These are phyloP conservation scores for Zhengitettix transpicula DNA, from an alignment of 2,888 invertebrate species.

Conservation along the genomic window DNA sequence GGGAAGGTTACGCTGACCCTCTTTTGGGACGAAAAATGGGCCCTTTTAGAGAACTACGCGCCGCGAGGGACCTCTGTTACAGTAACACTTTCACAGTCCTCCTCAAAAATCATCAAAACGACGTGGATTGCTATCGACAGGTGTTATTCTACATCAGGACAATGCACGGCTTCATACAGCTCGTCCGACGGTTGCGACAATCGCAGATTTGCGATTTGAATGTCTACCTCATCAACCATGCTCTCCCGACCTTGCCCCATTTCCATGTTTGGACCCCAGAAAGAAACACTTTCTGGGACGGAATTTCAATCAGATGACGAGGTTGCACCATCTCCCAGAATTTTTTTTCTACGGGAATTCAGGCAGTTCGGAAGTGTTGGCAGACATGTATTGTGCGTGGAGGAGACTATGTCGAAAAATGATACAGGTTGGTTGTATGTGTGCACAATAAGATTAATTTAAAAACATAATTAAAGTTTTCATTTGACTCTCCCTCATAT, in stretches of 20 bases:
- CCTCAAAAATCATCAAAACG: too few species aligned
- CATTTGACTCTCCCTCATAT: background rate
- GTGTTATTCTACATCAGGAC: too few species aligned
- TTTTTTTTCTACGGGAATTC: background rate
- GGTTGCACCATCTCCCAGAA: too few species aligned
- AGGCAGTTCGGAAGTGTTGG: background rate
- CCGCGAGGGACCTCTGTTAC: background rate
- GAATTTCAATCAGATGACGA: too few species aligned
- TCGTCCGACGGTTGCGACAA: background rate
- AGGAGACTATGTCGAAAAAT: background rate
- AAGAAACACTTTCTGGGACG: too few species aligned
- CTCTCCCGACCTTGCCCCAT: too few species aligned
- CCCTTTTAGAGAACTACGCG: background rate
- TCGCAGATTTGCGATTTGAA: background rate
- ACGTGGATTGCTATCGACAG: background rate
- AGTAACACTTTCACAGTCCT: background rate
- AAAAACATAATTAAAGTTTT: background rate
- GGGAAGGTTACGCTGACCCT: too few species aligned
- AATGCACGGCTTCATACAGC: background rate
- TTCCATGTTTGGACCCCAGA: too few species aligned
- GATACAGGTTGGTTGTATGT: background rate
- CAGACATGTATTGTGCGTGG: background rate
- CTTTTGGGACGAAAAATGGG: background rate
- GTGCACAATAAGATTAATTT: background rate
- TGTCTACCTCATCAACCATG: background rate